Conservation (phyloP, 2,888 invertebrate species). For the Pterostichus niger region DNA sequence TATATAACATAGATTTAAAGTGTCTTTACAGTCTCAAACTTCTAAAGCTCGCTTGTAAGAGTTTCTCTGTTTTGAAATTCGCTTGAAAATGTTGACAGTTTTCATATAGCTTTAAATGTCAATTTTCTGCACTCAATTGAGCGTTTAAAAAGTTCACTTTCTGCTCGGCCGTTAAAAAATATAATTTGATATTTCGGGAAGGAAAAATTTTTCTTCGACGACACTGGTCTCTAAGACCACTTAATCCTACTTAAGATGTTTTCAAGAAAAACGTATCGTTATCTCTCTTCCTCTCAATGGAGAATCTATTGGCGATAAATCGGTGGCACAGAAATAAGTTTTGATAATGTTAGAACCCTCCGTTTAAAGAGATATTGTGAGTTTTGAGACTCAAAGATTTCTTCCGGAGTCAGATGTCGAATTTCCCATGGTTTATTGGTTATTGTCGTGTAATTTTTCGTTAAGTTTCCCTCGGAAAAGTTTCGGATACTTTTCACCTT, state of each 20-base stretch:
- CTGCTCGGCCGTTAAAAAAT: too few species aligned
- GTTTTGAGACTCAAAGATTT: slow-evolving; percentile 19
- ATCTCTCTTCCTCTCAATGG: slow-evolving; percentile 52
- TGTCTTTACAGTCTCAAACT: too few species aligned
- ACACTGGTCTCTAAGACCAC: slow-evolving; percentile 64
- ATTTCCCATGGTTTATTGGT: slow-evolving; percentile 67
- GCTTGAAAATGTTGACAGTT: too few species aligned
- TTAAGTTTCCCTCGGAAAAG: slow-evolving; percentile 52
- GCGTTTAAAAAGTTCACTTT: too few species aligned
- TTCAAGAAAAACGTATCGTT: slow-evolving; percentile 68
- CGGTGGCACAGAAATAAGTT: slow-evolving; percentile 55
- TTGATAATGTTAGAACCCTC: slow-evolving; percentile 33
- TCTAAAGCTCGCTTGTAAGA: too few species aligned
- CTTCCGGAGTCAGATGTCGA: slow-evolving; percentile 64
- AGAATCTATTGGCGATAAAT: slow-evolving; percentile 65
- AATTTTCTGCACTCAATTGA: too few species aligned
- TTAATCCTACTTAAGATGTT: slow-evolving; percentile 71
- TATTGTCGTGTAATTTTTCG: slow-evolving; percentile 66
- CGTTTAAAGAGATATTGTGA: slow-evolving; percentile 4
- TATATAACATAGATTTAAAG: too few species aligned
- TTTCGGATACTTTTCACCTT: slow-evolving; percentile 62
- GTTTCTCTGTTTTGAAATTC: too few species aligned
- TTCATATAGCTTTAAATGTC: too few species aligned
- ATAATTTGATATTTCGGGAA: too few species aligned
- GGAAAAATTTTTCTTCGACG: neutral